Evolutionary conservation across 2,113 vertebrate species (phyloP).

Genomic region (Hoplias malabaricus): DNA sequence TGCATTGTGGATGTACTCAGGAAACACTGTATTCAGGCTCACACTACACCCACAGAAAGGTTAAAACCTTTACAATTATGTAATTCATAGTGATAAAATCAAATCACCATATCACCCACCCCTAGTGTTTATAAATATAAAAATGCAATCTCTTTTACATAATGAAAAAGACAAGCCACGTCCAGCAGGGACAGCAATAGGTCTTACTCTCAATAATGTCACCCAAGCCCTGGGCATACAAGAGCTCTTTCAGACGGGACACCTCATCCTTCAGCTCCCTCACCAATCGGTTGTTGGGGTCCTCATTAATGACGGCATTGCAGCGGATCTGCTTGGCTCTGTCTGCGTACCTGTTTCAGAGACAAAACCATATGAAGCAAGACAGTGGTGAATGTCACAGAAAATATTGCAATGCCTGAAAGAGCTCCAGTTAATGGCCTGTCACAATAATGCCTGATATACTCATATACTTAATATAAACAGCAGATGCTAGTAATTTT

Average conservation of each 20-base stretch:
- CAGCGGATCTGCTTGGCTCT: conserved; percentile 98
- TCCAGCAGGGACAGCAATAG: neutral
- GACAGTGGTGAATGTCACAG: neutral
- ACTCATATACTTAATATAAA: too few species aligned
- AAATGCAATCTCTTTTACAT: neutral
- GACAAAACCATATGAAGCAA: neutral
- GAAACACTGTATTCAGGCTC: too few species aligned
- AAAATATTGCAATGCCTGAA: neutral
- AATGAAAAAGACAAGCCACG: neutral
- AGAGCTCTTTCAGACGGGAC: conserved; percentile 89
- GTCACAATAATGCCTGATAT: neutral
- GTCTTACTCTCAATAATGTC: conserved; percentile 96
- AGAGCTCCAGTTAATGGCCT: neutral
- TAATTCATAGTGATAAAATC: neutral
- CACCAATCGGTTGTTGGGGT: conserved; percentile 95
- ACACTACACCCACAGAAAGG: too few species aligned
- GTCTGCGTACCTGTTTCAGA: conserved; percentile 84
- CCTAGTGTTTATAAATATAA: neutral
- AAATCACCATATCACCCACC: neutral
- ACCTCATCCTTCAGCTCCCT: conserved; percentile 96
- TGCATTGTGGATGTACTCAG: too few species aligned
- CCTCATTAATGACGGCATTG: conserved; percentile 94
- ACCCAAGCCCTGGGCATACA: conserved; percentile 89
- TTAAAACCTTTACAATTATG: too few species aligned
- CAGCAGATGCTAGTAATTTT: neutral